Evolutionary conservation across 2,888 invertebrate genomes (phyloP).

Genomic region (Lordiphosa andalusiaca): DNA sequence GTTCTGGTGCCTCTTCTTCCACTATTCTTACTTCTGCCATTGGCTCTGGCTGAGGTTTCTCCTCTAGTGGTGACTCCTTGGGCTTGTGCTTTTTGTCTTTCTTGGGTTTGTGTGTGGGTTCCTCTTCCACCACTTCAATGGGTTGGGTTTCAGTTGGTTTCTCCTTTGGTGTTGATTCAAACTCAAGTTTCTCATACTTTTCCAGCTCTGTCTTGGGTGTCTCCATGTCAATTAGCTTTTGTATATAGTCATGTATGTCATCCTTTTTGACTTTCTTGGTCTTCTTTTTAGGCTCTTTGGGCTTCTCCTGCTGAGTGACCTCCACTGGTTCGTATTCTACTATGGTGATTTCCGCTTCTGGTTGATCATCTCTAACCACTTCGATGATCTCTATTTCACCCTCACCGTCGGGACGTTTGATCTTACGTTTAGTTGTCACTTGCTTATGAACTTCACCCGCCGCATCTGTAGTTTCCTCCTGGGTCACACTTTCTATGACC

Average conservation of each 20-base stretch:
- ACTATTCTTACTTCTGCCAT: conserved; percentile 45
- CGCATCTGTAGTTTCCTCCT: conserved; percentile 79
- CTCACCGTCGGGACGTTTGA: conserved; percentile 79
- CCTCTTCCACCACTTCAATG: conserved; percentile 59
- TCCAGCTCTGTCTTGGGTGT: conserved; percentile 77
- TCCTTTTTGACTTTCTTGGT: conserved; percentile 74
- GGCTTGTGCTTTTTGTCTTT: conserved; percentile 70
- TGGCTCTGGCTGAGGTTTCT: conserved; percentile 38
- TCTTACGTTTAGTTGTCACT: conserved; percentile 79
- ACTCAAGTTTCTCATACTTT: conserved; percentile 79
- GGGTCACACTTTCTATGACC: conserved; percentile 79
- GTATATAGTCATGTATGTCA: conserved; percentile 75
- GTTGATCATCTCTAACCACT: conserved; percentile 74
- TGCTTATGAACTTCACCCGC: conserved; percentile 79
- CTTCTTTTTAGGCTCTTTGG: conserved; percentile 74
- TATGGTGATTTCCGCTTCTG: conserved; percentile 75
- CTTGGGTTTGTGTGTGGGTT: conserved; percentile 64
- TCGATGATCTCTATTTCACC: conserved; percentile 80
- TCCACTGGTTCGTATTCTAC: conserved; percentile 68
- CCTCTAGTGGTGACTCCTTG: conserved; percentile 42
- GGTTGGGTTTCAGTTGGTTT: conserved; percentile 37
- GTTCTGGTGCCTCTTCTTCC: conserved; percentile 52
- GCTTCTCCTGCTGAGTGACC: conserved; percentile 75
- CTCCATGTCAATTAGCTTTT: conserved; percentile 73
- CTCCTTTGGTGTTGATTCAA: conserved; percentile 67